Conservation (phyloP, 1,140 invertebrate genomes). For the Heliconius hermathena region DNA sequence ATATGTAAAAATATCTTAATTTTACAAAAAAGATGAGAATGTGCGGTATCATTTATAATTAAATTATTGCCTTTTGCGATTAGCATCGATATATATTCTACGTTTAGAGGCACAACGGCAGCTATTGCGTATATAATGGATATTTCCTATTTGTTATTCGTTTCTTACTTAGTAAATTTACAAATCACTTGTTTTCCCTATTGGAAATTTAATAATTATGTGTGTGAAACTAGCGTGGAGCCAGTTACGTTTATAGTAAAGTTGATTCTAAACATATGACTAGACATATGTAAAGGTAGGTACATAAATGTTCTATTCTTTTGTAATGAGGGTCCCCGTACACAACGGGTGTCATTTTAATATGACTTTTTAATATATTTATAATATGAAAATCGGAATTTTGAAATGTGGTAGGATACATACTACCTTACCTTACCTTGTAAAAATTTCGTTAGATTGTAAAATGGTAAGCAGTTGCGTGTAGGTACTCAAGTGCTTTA, state of each 20-base stretch:
- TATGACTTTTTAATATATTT: too few relatives aligned
- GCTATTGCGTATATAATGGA: slow-evolving; percentile 33
- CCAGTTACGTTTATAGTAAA: neutral
- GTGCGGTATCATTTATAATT: slow-evolving; percentile 28
- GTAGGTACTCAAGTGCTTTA: neutral
- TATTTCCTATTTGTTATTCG: slow-evolving; percentile 2
- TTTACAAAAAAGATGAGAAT: slow-evolving; percentile 22
- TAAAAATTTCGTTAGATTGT: neutral
- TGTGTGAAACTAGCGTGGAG: neutral
- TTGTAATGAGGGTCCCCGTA: neutral
- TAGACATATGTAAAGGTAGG: neutral
- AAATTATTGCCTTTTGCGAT: slow-evolving; percentile 37
- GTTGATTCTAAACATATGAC: neutral
- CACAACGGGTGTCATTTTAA: neutral
- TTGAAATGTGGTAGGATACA: too few relatives aligned
- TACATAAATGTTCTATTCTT: neutral
- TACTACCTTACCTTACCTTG: too few relatives aligned
- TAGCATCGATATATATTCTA: slow-evolving; percentile 33
- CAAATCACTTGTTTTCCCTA: neutral
- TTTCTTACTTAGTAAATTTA: slow-evolving; percentile 13
- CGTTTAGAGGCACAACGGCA: slow-evolving; percentile 44
- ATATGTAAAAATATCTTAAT: slow-evolving; percentile 28
- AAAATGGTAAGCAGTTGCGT: neutral
- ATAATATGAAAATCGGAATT: neutral
- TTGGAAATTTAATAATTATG: slow-evolving; percentile 9